These are phyloP conservation scores for Tribolium madens DNA, from an alignment of 1,140 invertebrate species.

Conservation along the genomic window DNA sequence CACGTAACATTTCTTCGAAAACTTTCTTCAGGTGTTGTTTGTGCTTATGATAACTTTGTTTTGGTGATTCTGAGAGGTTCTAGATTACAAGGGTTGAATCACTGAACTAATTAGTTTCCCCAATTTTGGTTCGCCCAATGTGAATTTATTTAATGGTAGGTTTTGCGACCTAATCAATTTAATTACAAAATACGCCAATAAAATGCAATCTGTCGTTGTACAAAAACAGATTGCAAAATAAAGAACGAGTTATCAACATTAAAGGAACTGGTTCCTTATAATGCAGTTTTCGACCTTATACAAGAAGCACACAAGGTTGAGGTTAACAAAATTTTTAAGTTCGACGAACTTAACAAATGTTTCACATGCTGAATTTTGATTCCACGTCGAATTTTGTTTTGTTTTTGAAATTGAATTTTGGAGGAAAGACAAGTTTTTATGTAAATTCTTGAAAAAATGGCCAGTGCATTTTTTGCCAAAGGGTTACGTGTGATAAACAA, in stretches of 20 bases:
- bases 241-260: slow-evolving; percentile 40
- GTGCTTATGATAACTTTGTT: too few relatives aligned
- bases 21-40: slow-evolving; percentile 16
- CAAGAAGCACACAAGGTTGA: slow-evolving; percentile 30
- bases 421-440: not conserved
- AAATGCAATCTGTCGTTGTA: slow-evolving; percentile 38
- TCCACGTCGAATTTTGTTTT: slow-evolving; percentile 8
- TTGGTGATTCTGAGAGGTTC: too few relatives aligned
- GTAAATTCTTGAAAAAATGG: not conserved
- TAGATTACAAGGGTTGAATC: too few relatives aligned
- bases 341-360: slow-evolving; percentile 42
- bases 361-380: slow-evolving; percentile 25
- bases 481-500: not conserved
- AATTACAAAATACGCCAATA: slow-evolving; percentile 20
- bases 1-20: not conserved
- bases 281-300: slow-evolving; percentile 46
- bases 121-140: not conserved
- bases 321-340: slow-evolving; percentile 29
- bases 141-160: too few relatives aligned
- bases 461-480: not conserved
- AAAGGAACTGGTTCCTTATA: slow-evolving; percentile 43
- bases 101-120: too few relatives aligned
- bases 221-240: slow-evolving; percentile 43
- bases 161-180: not conserved
- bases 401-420: slow-evolving; percentile 21